A percentile compares a stretch with the other conserved stretches of the same genome.
Conservation (phyloP, 1,140 invertebrate species). For the Tyrophagus putrescentiae region DNA sequence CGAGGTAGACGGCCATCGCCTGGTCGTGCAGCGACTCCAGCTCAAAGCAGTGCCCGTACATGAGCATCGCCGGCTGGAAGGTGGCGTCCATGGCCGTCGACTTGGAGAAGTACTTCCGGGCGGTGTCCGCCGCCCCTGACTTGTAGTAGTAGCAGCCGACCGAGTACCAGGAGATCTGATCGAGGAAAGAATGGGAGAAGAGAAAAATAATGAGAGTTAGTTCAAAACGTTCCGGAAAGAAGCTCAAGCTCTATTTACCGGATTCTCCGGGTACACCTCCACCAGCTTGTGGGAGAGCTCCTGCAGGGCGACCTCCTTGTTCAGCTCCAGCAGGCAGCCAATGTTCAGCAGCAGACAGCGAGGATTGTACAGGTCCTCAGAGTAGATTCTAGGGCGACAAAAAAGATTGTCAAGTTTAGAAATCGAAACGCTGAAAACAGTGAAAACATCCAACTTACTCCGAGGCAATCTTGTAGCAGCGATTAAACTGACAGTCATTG, state of each 20-base stretch:
- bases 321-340: constrained; percentile 75
- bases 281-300: constrained; percentile 81
- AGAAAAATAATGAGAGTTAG: not conserved
- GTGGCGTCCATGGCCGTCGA: constrained; percentile 71
- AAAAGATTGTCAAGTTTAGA: constrained; percentile 20
- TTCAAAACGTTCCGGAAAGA: not conserved
- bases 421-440: constrained; percentile 13
- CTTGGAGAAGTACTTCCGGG: constrained; percentile 76
- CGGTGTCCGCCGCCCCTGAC: constrained; percentile 67
- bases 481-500: constrained; percentile 71
- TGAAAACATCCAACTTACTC: constrained; percentile 37
- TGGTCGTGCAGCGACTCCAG: constrained; percentile 93
- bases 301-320: constrained; percentile 67
- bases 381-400: constrained; percentile 47
- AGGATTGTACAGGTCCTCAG: constrained; percentile 66
- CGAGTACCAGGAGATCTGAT: constrained; percentile 64
- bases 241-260: not conserved
- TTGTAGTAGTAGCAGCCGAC: constrained; percentile 93
- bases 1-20: constrained; percentile 95
- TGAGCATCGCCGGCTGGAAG: constrained; percentile 87
- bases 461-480: constrained; percentile 54
- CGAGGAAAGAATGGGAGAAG: constrained; percentile 5
- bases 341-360: constrained; percentile 71
- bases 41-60: constrained; percentile 91
- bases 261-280: constrained; percentile 74